Evolutionary conservation across 2,888 invertebrate genomes (phyloP).

Genomic region (Brachylomia viminalis): DNA sequence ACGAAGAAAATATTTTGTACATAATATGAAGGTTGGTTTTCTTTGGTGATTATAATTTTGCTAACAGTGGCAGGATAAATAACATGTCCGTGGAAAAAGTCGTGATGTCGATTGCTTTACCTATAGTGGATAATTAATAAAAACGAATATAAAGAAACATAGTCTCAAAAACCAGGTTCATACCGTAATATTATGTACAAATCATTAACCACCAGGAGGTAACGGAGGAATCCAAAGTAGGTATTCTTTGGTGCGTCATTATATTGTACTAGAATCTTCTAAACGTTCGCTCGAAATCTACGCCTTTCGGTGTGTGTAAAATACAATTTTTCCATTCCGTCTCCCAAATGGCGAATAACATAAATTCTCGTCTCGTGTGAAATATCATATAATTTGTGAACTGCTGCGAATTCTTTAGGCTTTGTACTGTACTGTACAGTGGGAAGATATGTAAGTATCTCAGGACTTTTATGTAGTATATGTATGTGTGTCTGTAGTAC

Average conservation of each 20-base stretch:
- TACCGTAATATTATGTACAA: neutral
- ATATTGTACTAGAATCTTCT: conserved; percentile 13
- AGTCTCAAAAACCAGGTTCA: neutral
- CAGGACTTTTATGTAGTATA: neutral
- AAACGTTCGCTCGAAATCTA: conserved; percentile 10
- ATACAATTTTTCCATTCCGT: conserved; percentile 69
- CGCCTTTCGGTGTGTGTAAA: conserved; percentile 41
- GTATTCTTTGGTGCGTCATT: conserved; percentile 9
- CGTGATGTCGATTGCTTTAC: neutral
- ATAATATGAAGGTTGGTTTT: neutral
- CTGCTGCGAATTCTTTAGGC: conserved; percentile 69
- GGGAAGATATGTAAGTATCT: conserved; percentile 2
- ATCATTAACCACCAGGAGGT: neutral
- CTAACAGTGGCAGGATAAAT: neutral
- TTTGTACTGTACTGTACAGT: conserved; percentile 40
- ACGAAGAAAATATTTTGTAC: conserved; percentile 20
- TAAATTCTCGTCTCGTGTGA: conserved; percentile 70
- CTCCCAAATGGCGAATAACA: conserved; percentile 72
- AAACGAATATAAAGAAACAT: neutral
- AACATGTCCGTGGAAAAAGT: neutral
- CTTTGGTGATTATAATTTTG: neutral
- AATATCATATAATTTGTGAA: conserved; percentile 70
- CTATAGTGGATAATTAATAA: neutral
- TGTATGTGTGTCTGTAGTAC: neutral
- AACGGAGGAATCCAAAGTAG: neutral